Conservation (phyloP, 1,140 invertebrate genomes). For the Campodea augens region DNA sequence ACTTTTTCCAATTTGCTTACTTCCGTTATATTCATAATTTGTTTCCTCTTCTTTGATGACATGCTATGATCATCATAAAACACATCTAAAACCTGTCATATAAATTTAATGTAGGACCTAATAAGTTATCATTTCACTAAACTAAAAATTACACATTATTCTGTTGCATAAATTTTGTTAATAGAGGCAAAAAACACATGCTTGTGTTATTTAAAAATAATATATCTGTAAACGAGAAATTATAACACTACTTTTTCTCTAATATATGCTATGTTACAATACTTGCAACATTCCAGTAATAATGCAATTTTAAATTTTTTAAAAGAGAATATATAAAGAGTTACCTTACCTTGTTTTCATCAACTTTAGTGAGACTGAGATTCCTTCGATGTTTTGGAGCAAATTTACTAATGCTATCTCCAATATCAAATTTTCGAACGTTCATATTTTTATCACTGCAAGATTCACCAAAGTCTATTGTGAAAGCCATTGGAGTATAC, state of each 20-base stretch:
- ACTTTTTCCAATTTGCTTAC: constrained; percentile 13
- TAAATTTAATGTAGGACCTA: background rate
- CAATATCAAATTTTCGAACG: constrained; percentile 19
- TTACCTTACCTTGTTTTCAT: constrained; percentile 19
- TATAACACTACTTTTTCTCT: too few species aligned
- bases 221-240: too few species aligned
- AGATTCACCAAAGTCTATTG: constrained; percentile 26
- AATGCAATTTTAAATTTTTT: too few species aligned
- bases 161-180: too few species aligned
- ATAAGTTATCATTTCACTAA: background rate
- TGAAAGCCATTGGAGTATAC: constrained; percentile 24
- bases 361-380: constrained; percentile 18
- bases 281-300: too few species aligned
- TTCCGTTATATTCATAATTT: constrained; percentile 12
- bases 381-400: constrained; percentile 22
- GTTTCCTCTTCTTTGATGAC: constrained; percentile 5
- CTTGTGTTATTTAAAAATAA: too few species aligned
- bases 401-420: constrained; percentile 27
- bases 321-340: too few species aligned
- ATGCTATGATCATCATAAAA: constrained; percentile 16
- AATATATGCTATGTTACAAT: too few species aligned
- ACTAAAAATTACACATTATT: too few species aligned
- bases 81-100: constrained; percentile 8
- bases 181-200: too few species aligned
- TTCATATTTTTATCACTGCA: constrained; percentile 11